A percentile compares a stretch with the other conserved stretches of the same genome.
phyloP scores from a whole-genome alignment of 2,797 vertebrate species.

The Halcyon badia region DNA sequence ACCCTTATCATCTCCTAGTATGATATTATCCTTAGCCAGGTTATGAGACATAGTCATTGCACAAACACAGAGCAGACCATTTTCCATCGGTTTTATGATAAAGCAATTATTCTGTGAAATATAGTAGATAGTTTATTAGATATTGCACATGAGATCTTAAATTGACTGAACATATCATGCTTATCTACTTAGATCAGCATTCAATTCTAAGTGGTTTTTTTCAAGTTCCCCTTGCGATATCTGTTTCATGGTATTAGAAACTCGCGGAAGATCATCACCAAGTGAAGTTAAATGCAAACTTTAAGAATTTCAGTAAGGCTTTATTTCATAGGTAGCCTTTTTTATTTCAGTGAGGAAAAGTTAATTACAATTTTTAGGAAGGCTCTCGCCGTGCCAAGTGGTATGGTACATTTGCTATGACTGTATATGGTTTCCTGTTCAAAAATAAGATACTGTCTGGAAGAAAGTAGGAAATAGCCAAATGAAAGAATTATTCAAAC shows the following conservation, averaged over 20 bases:
- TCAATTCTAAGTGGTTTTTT: not conserved
- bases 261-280: not conserved
- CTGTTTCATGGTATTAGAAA: not conserved
- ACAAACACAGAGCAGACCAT: conserved; percentile 77
- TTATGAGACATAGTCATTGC: conserved; percentile 44
- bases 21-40: conserved; percentile 70
- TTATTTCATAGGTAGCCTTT: not conserved
- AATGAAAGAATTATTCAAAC: not conserved
- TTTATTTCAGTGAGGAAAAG: not conserved
- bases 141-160: not conserved
- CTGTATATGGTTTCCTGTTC: not conserved
- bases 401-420: not conserved
- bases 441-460: not conserved
- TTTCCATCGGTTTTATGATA: conserved; percentile 79
- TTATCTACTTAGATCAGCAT: not conserved
- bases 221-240: not conserved
- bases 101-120: conserved; percentile 75
- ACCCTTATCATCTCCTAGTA: conserved; percentile 81
- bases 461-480: not conserved
- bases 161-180: not conserved
- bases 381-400: not conserved
- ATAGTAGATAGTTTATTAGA: not conserved
- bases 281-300: not conserved
- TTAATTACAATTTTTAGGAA: not conserved
- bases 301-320: not conserved